Base-by-base conservation (phyloP, 2,797 vertebrate species). In the Peromyscus eremicus region DNA sequence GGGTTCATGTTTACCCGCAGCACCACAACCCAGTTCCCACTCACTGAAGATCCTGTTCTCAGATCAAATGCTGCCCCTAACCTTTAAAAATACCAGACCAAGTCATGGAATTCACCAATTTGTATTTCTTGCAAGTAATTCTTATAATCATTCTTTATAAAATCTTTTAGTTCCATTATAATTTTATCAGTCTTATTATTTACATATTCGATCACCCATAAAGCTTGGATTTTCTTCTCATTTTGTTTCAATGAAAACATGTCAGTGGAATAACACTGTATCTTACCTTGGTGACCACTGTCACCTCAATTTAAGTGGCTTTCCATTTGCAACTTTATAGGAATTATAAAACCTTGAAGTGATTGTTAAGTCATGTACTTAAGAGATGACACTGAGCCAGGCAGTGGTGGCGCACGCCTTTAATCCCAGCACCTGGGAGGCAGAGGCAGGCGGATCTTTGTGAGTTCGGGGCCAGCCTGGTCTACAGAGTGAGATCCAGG, bases 241-340 rank as follows among this genome's bases (percentile, higher is more conserved):
- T 6, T 37, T 84, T 83, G 70, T 85, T 82, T 95, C 55, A 83
- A 25, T 85, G 60, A 95, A 88, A 12, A 0, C 62, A 60, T 85
- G 17, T 23, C 73, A 37, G 81, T 6, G 34, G 92, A 84, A 11
- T 68, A 62, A 73, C 16, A 43, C 16, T n/a, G 6, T 60, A 62
- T 57, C 89, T 64, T 83, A 80, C 6, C 79, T 10, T 21, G 60
- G 52, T 32, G 32, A 46, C 29, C 37, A 94, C 52, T 2, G 5
- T 70, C 19, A 23, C 77, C 17, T 95, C 71, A 68, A 16, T 62
- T 79, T 32, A 55, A 80, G n/a, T 89, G 49, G 79, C 32, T 95
- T 96, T 73, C 79, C 40, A 68, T 57, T 85, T 89, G 21, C 9
- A 84, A 68, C 68, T 93, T 77, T 32, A 2, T 52, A 89, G 88